Base-by-base conservation (phyloP, 1,140 invertebrate species). In the Drosophila takahashii region DNA sequence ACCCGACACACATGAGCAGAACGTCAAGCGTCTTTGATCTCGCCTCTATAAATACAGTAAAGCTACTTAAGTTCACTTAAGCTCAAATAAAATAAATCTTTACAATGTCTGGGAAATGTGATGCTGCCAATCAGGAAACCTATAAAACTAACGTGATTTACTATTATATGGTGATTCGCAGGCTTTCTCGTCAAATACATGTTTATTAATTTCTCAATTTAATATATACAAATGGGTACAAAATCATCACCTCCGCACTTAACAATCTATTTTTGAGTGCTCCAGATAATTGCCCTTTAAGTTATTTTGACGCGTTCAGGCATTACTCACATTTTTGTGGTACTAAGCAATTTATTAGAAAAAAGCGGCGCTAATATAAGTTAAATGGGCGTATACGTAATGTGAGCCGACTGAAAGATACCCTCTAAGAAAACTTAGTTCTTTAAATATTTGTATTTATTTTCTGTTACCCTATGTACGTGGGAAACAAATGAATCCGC, bases 21-120 rank as follows among this genome's bases (percentile, higher is more conserved):
- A 70, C n/a, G 11, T 8, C 16, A 61, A 48, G 34, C 16, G 26
- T 57, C 51, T 70, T 57, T 57, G 42, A 70, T 70, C 18, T 27
- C 18, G 32, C 11, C 45, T 16, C 42, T 26, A 37, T n/a, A 66
- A 64, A 41, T 37, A 47, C 39, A 47, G 22, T 44, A 39, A 26
- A 56, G 32, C 64, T 53, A 56, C 65, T 70, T 56, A 56, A 56
- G 50, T 56, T 47, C 66, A 70, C 50, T 70, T 56, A 36, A 69
- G 29, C 18, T 27, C 9, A 3, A 32, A 10, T 48, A 57, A 70
- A 69, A 41, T 69, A 48, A 22, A 18, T 27, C 34, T 11, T 47
- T 27, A 9, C 44, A 67, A 42, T 50, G 48, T 11, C 18, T 18
- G 6, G 6, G 3, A 11, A 64, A 16, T 32, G 18, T 13, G 9